Evolutionary conservation across 30 jellyfish, hydroid and myxozoan genomes (phyloP).

Genomic region (Hydra vulgaris): DNA sequence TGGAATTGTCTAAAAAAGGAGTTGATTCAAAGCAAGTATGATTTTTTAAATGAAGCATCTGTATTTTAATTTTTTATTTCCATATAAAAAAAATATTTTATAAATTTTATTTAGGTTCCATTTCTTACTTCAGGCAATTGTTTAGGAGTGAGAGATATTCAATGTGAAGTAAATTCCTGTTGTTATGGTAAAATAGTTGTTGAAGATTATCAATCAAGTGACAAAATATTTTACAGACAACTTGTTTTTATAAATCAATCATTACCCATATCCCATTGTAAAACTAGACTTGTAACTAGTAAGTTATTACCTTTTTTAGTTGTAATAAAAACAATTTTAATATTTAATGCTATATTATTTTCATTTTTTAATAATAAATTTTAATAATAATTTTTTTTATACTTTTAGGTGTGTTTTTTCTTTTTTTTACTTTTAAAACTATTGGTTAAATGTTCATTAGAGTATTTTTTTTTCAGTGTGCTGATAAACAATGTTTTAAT

Average conservation of each 20-base stretch:
- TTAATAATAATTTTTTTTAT: neutral
- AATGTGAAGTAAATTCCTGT: conserved; percentile 27
- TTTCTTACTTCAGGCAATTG: conserved; percentile 53
- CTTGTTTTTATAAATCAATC: conserved; percentile 28
- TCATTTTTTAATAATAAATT: neutral
- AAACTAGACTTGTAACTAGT: conserved; percentile 44
- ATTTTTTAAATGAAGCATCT: neutral
- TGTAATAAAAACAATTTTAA: neutral
- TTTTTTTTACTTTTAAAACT: neutral
- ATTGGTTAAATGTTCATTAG: too few species aligned
- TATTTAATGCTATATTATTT: neutral
- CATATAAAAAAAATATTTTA: too few species aligned
- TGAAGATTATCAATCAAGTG: conserved; percentile 44
- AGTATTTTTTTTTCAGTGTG: too few species aligned
- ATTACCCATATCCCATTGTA: conserved; percentile 19
- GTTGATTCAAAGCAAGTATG: conserved; percentile 19
- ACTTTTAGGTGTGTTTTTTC: neutral
- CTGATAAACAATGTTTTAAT: too few species aligned
- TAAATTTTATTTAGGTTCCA: conserved; percentile 39
- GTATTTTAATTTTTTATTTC: neutral
- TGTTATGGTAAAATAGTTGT: conserved; percentile 25
- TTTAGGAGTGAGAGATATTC: conserved; percentile 39
- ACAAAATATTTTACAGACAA: conserved; percentile 33
- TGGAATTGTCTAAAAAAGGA: conserved; percentile 58
- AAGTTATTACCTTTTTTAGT: neutral